Percentiles rank a stretch among this genome's conserved stretches.
Evolutionary conservation across 2,888 invertebrate genomes (phyloP).

Genomic region (Torymus aiolomorphi): DNA sequence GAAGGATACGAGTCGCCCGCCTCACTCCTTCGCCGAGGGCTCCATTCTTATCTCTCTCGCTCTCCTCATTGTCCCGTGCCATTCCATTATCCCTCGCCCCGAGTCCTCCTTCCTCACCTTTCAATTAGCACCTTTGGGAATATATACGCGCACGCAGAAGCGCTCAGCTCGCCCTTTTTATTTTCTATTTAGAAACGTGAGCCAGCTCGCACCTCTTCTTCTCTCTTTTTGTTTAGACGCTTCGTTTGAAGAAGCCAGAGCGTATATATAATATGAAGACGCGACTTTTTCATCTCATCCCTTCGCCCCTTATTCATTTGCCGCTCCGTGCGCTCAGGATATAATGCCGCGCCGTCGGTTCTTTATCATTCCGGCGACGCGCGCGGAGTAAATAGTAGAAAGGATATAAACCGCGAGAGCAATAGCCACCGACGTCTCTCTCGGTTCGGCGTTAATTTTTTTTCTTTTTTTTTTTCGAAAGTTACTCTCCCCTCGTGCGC

Average conservation of each 20-base stretch:
- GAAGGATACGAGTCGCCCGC: background rate
- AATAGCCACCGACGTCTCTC: too few relatives aligned
- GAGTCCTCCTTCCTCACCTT: constrained; percentile 1
- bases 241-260: too few relatives aligned
- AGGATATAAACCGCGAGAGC: too few relatives aligned
- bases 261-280: background rate
- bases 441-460: too few relatives aligned
- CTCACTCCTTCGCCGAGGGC: background rate
- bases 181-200: background rate
- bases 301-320: background rate
- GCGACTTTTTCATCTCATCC: background rate
- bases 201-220: too few relatives aligned
- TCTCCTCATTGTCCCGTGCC: constrained; percentile 6
- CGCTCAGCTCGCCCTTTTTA: background rate
- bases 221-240: too few relatives aligned
- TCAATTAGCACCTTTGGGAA: constrained; percentile 38
- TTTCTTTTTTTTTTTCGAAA: too few relatives aligned
- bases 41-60: constrained; percentile 20
- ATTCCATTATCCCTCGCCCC: constrained; percentile 13
- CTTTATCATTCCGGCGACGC: too few relatives aligned
- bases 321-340: background rate
- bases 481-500: too few relatives aligned
- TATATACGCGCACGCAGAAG: background rate
- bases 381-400: too few relatives aligned
- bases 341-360: too few relatives aligned